A percentile compares a stretch with the other conserved stretches of the same genome.
Evolutionary conservation across 1,140 invertebrate species (phyloP).

Genomic region (Archegozetes longisetosus): DNA sequence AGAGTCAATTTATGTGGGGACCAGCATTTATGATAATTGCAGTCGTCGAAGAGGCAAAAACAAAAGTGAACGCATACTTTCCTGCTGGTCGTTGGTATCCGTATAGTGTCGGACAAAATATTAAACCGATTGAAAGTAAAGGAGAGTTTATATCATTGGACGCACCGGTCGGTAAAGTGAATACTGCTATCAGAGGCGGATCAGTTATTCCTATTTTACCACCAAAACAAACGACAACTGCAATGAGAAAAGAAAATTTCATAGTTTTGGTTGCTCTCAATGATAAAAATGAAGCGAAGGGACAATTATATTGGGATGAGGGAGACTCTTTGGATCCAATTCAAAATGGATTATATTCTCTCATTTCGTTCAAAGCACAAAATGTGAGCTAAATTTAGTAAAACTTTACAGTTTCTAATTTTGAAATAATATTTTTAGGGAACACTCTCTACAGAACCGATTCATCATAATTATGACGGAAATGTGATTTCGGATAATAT

Average conservation of each 20-base stretch:
- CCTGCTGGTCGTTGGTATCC: constrained; percentile 54
- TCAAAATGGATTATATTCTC: constrained; percentile 39
- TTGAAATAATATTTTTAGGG: not conserved
- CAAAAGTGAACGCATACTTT: constrained; percentile 41
- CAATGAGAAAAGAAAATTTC: constrained; percentile 38
- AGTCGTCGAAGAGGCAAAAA: constrained; percentile 23
- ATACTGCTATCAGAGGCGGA: constrained; percentile 50
- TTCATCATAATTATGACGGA: not conserved
- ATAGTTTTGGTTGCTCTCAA: constrained; percentile 43
- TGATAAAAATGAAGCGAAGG: constrained; percentile 33
- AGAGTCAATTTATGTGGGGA: constrained; percentile 43
- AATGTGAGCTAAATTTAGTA: constrained; percentile 20
- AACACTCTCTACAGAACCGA: not conserved
- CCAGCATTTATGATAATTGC: constrained; percentile 30
- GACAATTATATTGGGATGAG: constrained; percentile 58
- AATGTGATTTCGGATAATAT: not conserved
- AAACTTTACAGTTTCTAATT: not conserved
- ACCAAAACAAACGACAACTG: constrained; percentile 44
- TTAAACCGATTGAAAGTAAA: constrained; percentile 30
- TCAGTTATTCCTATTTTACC: constrained; percentile 49
- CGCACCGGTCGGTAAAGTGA: constrained; percentile 45
- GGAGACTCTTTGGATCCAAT: constrained; percentile 50
- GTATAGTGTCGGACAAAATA: constrained; percentile 35
- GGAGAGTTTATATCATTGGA: constrained; percentile 36
- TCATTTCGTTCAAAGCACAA: constrained; percentile 37